Base-by-base conservation (phyloP, 2,888 invertebrate genomes). In the Melinaea menophilus region DNA sequence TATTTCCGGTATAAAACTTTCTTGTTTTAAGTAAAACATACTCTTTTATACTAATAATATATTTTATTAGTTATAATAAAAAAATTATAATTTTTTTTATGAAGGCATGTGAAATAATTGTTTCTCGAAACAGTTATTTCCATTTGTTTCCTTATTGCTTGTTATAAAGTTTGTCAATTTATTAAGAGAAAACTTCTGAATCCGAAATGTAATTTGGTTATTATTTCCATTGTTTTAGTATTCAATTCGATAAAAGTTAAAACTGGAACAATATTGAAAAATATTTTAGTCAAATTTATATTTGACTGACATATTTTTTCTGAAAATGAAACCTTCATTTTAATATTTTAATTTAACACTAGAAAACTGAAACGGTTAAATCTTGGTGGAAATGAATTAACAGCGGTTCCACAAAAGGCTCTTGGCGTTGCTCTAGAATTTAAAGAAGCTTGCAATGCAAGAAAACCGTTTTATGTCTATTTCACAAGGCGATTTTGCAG, bases 381-480 rank as follows among this genome's bases (percentile, higher is more conserved):
- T 86, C 91, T 97, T 69, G 97, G 97, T 41, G 96, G 95, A 62
- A 97, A 97, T 81, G 94, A 94, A 68, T 86, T 97, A 76, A 92
- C 93, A 46, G 90, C 92, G 11, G 93, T 97, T 56, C 97, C 97
- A 12, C 96, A 95, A 74, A 93, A 77, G 77, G 94, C 97, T 0
- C 92, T 97, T n/a, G n/a, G 94, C 94, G 0, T 92, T 95, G 65
- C 89, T 97, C 71, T 95, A 95, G 76, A 95, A 94, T 73, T 86
- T 97, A 71, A 96, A 95, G 82, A 97, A 96, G 77, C 91, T 97
- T 58, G 97, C 97, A 85, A 94, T 97, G 90, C 97, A 97, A 78
- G 96, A 97, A 79, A 97, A 97, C 80, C 92, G 93, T 70, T 95
- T 97, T 66, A 91, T 93, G 54, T 87, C 92, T 41, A 96, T 97